phyloP scores from a whole-genome alignment of 2,888 invertebrate species.

The Pogonocherus hispidulus region DNA sequence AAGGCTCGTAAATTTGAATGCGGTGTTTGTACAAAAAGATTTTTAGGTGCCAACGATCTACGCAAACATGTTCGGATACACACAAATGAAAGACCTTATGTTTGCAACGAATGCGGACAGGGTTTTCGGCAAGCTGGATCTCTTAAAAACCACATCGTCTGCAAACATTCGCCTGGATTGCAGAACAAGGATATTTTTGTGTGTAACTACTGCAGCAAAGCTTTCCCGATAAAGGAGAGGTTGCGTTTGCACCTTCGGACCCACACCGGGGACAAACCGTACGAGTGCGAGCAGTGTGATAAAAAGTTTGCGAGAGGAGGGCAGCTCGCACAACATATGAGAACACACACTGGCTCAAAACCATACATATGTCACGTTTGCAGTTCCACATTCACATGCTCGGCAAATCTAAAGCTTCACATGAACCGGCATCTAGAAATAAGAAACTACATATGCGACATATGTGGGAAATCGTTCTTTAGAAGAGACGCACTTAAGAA shows the following conservation, averaged over 20 bases:
- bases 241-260: slow-evolving; percentile 80
- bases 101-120: slow-evolving; percentile 75
- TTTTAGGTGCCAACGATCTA: slow-evolving; percentile 76
- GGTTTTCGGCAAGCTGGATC: slow-evolving; percentile 77
- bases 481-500: slow-evolving; percentile 82
- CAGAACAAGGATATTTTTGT: slow-evolving; percentile 71
- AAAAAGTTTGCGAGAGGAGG: slow-evolving; percentile 82
- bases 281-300: slow-evolving; percentile 75
- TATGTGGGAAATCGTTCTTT: slow-evolving; percentile 84
- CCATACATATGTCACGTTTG: slow-evolving; percentile 82
- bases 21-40: slow-evolving; percentile 76
- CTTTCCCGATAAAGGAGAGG: slow-evolving; percentile 83
- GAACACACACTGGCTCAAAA: slow-evolving; percentile 81
- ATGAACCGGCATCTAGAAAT: slow-evolving; percentile 81
- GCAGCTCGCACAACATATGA: slow-evolving; percentile 81
- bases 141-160: slow-evolving; percentile 75
- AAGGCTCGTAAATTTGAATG: slow-evolving; percentile 71
- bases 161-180: slow-evolving; percentile 70
- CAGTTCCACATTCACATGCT: slow-evolving; percentile 78
- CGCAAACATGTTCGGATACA: slow-evolving; percentile 79
- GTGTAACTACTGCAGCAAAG: slow-evolving; percentile 82
- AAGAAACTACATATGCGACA: slow-evolving; percentile 83
- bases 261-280: slow-evolving; percentile 81
- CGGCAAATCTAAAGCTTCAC: slow-evolving; percentile 76
- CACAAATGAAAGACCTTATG: slow-evolving; percentile 75